Evolutionary conservation across 2,113 vertebrate genomes (phyloP), one percentile per base, ranked within the genome.

Genomic region (Morphnarchus princeps): DNA sequence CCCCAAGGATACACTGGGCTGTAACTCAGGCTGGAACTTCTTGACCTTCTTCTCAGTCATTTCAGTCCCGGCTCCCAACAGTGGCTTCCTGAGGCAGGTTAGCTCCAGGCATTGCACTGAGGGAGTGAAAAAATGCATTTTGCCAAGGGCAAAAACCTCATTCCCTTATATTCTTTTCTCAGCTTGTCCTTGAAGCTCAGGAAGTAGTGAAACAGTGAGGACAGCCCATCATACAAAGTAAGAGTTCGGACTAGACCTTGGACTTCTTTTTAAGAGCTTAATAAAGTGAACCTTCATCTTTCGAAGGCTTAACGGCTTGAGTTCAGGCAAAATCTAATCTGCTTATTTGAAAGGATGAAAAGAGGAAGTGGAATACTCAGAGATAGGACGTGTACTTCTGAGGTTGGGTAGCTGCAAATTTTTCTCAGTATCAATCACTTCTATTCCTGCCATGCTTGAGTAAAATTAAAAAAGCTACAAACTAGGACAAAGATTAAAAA

Each of bases 291-390:
- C 40, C 42, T 72, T 93, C 70, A 71, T 49, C 14, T 90, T 90
- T 55, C 3, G 5, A 82, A 93, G 40, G 70, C 74, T 86, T 88
- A 72, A 69, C 52, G 62, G 43, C 19, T 83, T 57, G 18, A 86
- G 49, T 82, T 90, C 54, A 65, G 34, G 58, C 40, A 92, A 95
- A 96, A 95, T 62, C 67, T 82, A 90, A 95, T 93, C 79, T 86
- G 28, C 54, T 90, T 89, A 79, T 70, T 50, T 61, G 36, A 80
- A 80, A 85, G 62, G 66, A 90, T 69, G 43, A 80, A 85, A 82
- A 67, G 49, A 90, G 31, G 82, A 87, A 78, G 32, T 3, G 3
- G 13, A 84, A 80, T 65, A 67, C 19, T 47, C 42, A 16, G 16
- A 81, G 79, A 87, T 1, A 67, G 62, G 52, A 69, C 2, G 0